Percentiles rank a stretch among this genome's conserved stretches.
phyloP scores from a whole-genome alignment of 2,113 vertebrate species.

The Python bivittatus region DNA sequence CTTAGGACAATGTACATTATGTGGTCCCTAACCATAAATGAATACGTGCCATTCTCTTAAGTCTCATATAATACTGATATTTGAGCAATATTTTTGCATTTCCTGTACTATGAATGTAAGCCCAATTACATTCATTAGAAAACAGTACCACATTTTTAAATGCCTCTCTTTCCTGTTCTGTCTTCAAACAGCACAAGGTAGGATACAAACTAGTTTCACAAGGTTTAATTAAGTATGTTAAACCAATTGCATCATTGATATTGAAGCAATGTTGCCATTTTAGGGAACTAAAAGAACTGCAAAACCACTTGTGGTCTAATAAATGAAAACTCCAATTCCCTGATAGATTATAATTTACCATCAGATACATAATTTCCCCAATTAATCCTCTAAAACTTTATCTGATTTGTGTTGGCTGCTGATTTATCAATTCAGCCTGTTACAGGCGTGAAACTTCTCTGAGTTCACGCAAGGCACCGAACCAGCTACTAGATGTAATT shows the following conservation, averaged over 20 bases:
- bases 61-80: not conserved
- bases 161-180: not conserved
- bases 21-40: not conserved
- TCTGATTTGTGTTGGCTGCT: not conserved
- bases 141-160: not conserved
- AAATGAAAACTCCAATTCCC: not conserved
- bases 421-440: not conserved
- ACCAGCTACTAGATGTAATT: not conserved
- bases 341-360: not conserved
- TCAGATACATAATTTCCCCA: not conserved
- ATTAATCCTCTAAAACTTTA: not conserved
- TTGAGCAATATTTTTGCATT: not conserved
- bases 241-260: not conserved
- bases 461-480: not conserved
- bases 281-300: not conserved
- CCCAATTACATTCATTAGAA: not conserved
- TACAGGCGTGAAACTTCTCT: not conserved
- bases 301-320: not conserved
- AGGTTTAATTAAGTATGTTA: not conserved
- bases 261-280: not conserved
- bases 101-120: not conserved
- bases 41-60: not conserved
- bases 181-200: not conserved
- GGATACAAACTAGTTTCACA: not conserved
- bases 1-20: not conserved